Percentiles rank a stretch among this genome's conserved stretches.
Conservation (phyloP, 1,140 invertebrate species). For the Formica exsecta region DNA sequence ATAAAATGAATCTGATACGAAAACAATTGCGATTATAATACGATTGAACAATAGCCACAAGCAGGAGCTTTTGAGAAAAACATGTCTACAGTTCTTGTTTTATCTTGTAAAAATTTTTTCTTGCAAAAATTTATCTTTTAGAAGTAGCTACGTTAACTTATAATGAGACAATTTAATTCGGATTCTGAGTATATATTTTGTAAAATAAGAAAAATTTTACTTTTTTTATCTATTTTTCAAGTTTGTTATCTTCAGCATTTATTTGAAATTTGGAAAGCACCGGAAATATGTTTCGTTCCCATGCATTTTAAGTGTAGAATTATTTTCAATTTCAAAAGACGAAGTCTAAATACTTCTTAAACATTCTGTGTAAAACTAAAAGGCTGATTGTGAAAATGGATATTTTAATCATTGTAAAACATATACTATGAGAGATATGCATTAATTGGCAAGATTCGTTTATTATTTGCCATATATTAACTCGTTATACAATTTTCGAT, state of each 20-base stretch:
- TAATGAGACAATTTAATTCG: not conserved
- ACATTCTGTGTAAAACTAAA: not conserved
- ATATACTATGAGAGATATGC: too few relatives aligned
- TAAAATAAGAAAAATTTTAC: not conserved
- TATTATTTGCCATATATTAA: not conserved
- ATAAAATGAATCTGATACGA: not conserved
- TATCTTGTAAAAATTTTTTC: not conserved
- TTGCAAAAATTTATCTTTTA: not conserved
- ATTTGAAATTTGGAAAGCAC: too few relatives aligned
- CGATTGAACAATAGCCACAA: not conserved
- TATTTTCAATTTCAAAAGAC: too few relatives aligned
- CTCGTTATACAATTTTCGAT: not conserved
- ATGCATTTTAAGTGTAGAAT: too few relatives aligned
- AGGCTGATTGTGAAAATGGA: not conserved
- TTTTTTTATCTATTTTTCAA: not conserved
- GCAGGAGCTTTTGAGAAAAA: not conserved
- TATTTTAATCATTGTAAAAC: not conserved
- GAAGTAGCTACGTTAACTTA: not conserved
- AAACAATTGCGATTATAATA: not conserved
- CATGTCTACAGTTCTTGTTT: not conserved
- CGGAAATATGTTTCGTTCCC: too few relatives aligned
- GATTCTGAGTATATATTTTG: not conserved
- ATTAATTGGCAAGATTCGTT: not conserved
- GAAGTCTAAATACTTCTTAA: too few relatives aligned
- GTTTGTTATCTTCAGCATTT: too few relatives aligned